Evolutionary conservation across 2,888 invertebrate species (phyloP).

Genomic region (Cosmorhoe ocellata): DNA sequence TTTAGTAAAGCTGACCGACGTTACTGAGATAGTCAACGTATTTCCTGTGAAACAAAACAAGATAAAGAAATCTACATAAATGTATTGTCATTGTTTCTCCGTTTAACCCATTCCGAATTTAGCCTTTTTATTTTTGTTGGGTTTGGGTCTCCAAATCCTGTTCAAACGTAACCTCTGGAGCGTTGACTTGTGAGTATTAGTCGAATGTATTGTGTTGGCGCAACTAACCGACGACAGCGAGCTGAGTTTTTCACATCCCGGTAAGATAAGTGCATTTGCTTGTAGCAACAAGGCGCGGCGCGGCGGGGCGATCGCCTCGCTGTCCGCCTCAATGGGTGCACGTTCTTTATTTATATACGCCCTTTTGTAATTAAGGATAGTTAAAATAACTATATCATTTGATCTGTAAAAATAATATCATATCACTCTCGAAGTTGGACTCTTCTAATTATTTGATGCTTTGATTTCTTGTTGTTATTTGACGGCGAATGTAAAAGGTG

Average conservation of each 20-base stretch:
- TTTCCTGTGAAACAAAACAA: constrained; percentile 45
- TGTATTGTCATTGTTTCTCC: constrained; percentile 66
- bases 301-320: constrained; percentile 69
- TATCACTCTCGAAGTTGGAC: constrained; percentile 44
- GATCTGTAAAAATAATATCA: constrained; percentile 56
- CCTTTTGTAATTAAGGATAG: constrained; percentile 78
- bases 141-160: constrained; percentile 59
- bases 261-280: constrained; percentile 83
- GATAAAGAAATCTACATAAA: constrained; percentile 49
- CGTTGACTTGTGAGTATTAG: constrained; percentile 62
- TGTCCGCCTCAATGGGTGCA: constrained; percentile 69
- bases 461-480: too few species aligned
- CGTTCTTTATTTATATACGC: constrained; percentile 78
- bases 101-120: constrained; percentile 57
- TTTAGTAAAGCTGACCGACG: constrained; percentile 12
- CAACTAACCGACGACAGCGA: constrained; percentile 73
- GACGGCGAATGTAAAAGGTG: too few species aligned
- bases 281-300: constrained; percentile 77
- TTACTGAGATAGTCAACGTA: constrained; percentile 37
- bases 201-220: constrained; percentile 64
- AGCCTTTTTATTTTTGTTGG: constrained; percentile 58
- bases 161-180: constrained; percentile 64
- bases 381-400: constrained; percentile 72
- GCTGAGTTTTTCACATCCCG: constrained; percentile 76
- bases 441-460: too few species aligned